phyloP scores from a whole-genome alignment of 2,888 invertebrate genomes.

The Clepsis dumicolana region DNA sequence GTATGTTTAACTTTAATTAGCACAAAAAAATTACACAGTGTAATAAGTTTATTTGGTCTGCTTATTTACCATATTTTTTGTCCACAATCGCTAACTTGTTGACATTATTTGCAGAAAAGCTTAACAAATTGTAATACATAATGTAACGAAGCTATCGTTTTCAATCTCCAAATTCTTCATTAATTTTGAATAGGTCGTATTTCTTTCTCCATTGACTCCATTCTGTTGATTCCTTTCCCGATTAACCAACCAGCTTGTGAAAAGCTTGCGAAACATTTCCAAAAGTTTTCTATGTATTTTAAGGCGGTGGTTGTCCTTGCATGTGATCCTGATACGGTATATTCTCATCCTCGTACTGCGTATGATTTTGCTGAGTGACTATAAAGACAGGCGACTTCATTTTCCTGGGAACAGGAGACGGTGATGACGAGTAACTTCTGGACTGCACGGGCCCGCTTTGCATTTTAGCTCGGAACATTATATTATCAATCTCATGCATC shows the following conservation, averaged over 20 bases:
- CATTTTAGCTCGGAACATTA: slow-evolving; percentile 77
- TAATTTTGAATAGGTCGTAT: neutral
- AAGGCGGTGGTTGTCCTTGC: slow-evolving; percentile 37
- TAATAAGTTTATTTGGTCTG: neutral
- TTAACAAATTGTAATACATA: neutral
- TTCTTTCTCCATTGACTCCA: neutral
- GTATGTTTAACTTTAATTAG: too few species aligned
- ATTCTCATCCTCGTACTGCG: slow-evolving; percentile 69
- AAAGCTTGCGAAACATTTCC: slow-evolving; percentile 15
- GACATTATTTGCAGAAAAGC: neutral
- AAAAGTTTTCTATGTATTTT: slow-evolving; percentile 1
- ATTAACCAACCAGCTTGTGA: slow-evolving; percentile 4
- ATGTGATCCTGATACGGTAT: slow-evolving; percentile 58
- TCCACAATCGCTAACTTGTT: neutral
- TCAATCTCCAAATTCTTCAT: neutral
- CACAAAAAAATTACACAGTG: too few species aligned
- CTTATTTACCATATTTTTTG: neutral
- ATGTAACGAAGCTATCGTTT: neutral
- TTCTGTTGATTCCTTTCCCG: neutral
- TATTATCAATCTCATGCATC: slow-evolving; percentile 80
- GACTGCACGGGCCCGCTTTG: slow-evolving; percentile 54
- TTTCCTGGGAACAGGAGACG: slow-evolving; percentile 62
- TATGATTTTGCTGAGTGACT: slow-evolving; percentile 60
- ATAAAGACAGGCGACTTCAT: slow-evolving; percentile 70
- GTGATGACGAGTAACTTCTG: slow-evolving; percentile 60